phyloP scores from a whole-genome alignment of 2,113 vertebrate genomes.

The Stictonetta naevosa region DNA sequence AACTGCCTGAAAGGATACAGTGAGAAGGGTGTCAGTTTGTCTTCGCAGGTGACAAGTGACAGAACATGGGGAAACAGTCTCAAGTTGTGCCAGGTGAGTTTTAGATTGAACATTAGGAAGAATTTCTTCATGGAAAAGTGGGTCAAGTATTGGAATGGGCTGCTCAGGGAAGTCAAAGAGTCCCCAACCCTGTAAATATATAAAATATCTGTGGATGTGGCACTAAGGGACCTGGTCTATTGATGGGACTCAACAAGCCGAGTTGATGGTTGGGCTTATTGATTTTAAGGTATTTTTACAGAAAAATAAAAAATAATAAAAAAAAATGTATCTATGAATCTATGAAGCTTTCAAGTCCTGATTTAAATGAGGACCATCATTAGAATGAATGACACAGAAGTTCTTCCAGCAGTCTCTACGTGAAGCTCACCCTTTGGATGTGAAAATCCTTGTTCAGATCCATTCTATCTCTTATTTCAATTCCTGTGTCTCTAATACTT shows the following conservation, averaged over 20 bases:
- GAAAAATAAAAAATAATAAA: no score
- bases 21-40: neutral
- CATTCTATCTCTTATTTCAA: neutral
- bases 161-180: neutral
- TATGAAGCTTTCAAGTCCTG: neutral
- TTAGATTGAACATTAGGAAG: neutral
- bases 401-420: neutral
- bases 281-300: no score
- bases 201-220: neutral
- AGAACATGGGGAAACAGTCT: neutral
- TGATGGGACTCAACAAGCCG: neutral
- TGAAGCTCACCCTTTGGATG: neutral
- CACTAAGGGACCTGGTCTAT: neutral
- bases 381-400: neutral
- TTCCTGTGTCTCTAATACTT: neutral
- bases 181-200: neutral
- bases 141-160: neutral
- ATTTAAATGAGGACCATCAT: neutral
- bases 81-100: neutral
- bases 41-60: neutral
- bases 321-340: neutral
- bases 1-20: neutral
- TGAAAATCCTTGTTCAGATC: neutral
- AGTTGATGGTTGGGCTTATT: no score
- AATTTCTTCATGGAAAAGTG: neutral